phyloP scores from a whole-genome alignment of 2,113 vertebrate species.

The Sinocyclocheilus maitianheensis region DNA sequence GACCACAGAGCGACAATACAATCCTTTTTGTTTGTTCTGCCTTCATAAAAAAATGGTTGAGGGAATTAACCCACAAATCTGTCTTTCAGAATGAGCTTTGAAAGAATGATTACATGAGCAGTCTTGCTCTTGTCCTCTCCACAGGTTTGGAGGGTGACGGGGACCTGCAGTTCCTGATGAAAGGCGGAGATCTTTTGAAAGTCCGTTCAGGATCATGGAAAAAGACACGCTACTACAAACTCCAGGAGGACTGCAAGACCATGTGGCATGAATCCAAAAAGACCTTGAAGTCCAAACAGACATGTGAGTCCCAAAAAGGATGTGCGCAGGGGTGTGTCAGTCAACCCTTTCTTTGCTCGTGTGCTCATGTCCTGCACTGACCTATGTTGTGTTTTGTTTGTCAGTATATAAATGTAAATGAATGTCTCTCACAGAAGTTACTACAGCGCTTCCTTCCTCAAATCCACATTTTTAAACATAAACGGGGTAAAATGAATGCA shows the following conservation, averaged over 20 bases:
- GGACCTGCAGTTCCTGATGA: conserved; percentile 87
- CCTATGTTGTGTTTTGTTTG: not conserved
- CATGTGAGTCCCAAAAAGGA: conserved; percentile 71
- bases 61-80: conserved; percentile 8
- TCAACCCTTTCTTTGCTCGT: not conserved
- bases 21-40: conserved; percentile 3
- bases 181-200: conserved; percentile 89
- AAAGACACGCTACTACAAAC: conserved; percentile 84
- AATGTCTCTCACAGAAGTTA: not conserved
- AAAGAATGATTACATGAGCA: not conserved
- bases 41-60: conserved; percentile 6
- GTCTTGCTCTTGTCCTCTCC: not conserved
- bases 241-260: conserved; percentile 97
- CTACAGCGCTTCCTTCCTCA: not conserved
- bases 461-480: not conserved
- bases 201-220: conserved; percentile 91
- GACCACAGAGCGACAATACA: not conserved
- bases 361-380: not conserved
- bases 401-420: not conserved
- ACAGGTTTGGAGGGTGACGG: conserved; percentile 86
- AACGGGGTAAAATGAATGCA: not conserved
- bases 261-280: conserved; percentile 94
- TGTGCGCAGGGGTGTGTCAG: conserved; percentile 48
- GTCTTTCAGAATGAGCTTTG: not conserved
- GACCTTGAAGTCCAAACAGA: conserved; percentile 75